A percentile compares a stretch with the other conserved stretches of the same genome.
phyloP scores from a whole-genome alignment of 2,113 vertebrate species.

The Ictalurus furcatus region DNA sequence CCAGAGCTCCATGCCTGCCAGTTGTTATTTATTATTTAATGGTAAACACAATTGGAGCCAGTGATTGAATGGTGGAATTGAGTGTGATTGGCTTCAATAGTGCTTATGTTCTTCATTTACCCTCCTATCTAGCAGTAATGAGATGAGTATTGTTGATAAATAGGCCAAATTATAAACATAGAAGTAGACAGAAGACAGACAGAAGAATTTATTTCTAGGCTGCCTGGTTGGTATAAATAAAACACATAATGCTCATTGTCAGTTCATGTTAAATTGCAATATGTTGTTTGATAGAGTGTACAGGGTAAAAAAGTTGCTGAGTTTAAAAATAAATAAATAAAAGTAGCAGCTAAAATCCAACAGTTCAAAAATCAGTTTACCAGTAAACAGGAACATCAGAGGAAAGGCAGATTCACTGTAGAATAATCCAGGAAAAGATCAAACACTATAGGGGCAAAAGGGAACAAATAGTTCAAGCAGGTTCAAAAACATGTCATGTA shows the following conservation, averaged over 20 bases:
- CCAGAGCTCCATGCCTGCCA: conserved; percentile 27
- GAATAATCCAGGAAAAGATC: background rate
- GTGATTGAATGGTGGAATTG: conserved; percentile 18
- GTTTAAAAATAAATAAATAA: background rate
- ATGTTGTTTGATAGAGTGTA: background rate
- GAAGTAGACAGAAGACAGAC: background rate
- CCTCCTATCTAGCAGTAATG: conserved; percentile 1
- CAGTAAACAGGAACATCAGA: background rate
- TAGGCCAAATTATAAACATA: background rate
- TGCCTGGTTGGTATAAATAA: background rate
- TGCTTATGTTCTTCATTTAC: conserved; percentile 24
- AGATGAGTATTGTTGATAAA: background rate
- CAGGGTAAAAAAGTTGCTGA: background rate
- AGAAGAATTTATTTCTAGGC: background rate
- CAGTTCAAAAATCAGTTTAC: background rate
- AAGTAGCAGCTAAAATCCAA: background rate
- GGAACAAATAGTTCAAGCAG: background rate
- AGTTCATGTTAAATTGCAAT: background rate
- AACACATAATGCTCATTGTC: background rate
- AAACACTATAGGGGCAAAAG: too few species aligned
- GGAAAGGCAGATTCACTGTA: background rate
- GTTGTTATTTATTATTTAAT: conserved; percentile 26
- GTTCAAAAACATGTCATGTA: background rate
- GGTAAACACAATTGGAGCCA: conserved; percentile 22
- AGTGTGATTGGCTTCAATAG: conserved; percentile 20